Evolutionary conservation across 2,888 invertebrate species (phyloP).

Genomic region (Periphyllus acericola): DNA sequence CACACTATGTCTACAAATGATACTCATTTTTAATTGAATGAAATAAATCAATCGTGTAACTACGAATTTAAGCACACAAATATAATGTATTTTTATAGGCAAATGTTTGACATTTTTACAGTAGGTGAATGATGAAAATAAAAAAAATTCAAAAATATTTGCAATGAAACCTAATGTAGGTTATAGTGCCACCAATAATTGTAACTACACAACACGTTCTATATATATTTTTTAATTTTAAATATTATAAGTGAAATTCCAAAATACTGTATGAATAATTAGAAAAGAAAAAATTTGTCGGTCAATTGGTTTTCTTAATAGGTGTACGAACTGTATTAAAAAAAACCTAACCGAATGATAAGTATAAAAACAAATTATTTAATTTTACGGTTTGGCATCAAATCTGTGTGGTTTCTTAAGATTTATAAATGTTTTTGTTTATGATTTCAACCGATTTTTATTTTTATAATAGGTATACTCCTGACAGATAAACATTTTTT

Average conservation of each 20-base stretch:
- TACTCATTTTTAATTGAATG: no score
- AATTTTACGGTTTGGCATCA: background rate
- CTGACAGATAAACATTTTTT: background rate
- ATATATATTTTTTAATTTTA: background rate
- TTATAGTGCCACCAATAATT: no score
- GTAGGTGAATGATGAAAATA: no score
- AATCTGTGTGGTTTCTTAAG: background rate
- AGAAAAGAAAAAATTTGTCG: background rate
- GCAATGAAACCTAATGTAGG: no score
- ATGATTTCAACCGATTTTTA: background rate
- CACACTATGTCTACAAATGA: no score
- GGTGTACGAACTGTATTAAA: no score
- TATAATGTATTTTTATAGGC: no score
- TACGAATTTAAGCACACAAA: no score
- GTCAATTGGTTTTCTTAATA: background rate
- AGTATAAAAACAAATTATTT: background rate
- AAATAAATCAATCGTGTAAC: no score
- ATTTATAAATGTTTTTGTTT: background rate
- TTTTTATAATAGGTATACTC: no score
- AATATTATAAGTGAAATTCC: background rate
- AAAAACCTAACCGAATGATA: background rate
- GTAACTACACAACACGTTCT: background rate
- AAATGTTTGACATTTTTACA: no score
- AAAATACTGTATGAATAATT: background rate
- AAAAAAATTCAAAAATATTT: no score